Conservation (phyloP, 2,113 vertebrate genomes). For the Entosphenus tridentatus region DNA sequence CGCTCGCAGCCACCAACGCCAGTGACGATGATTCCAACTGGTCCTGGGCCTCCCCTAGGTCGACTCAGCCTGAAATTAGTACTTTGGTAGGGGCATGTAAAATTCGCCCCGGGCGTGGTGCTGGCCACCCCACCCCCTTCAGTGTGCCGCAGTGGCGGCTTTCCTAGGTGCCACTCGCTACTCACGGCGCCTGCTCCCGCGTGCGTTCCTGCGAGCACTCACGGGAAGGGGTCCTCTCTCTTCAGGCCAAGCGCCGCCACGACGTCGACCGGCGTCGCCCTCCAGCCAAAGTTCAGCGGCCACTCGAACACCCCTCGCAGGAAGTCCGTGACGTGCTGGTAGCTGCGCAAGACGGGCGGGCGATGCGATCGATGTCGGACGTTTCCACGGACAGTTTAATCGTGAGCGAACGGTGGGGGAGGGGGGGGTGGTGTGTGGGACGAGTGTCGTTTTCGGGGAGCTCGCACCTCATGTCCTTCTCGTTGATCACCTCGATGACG, state of each 20-base stretch:
- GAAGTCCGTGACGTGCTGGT: slow-evolving; percentile 81
- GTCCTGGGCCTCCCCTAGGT: no score
- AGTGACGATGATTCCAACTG: no score
- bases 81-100: no score
- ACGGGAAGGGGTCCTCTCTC: slow-evolving; percentile 66
- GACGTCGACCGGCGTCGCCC: slow-evolving; percentile 37
- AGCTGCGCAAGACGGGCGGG: slow-evolving; percentile 25
- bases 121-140: no score
- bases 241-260: slow-evolving; percentile 47
- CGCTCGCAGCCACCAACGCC: no score
- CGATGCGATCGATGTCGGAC: background rate
- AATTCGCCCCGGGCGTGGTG: no score
- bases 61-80: no score
- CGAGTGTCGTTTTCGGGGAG: background rate
- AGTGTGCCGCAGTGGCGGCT: no score
- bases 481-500: slow-evolving; percentile 83
- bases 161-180: no score
- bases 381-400: background rate
- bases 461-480: slow-evolving; percentile 78
- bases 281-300: slow-evolving; percentile 94
- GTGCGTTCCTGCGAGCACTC: slow-evolving; percentile 9
- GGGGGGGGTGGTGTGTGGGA: background rate
- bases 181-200: no score
- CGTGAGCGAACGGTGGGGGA: background rate
- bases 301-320: slow-evolving; percentile 82